Conservation (phyloP, 2,113 vertebrate species). For the Chaetodon trifascialis region DNA sequence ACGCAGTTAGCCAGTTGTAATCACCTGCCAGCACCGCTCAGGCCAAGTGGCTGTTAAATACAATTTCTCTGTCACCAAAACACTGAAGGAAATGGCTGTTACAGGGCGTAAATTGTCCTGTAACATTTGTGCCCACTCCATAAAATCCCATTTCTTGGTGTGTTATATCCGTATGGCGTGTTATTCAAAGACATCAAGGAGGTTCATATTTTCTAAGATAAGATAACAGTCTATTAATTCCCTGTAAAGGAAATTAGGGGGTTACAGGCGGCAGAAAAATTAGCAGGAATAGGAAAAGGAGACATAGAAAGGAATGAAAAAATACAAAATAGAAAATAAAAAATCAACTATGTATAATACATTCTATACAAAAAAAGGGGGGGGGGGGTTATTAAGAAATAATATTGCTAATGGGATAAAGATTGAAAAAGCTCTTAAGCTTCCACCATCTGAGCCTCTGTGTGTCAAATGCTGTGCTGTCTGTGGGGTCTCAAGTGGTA, state of each 20-base stretch:
- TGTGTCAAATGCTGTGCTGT: not conserved
- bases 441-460: not conserved
- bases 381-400: too few relatives aligned
- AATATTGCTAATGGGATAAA: too few relatives aligned
- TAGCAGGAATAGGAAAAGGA: too few relatives aligned
- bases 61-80: slow-evolving; percentile 27
- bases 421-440: not conserved
- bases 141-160: slow-evolving; percentile 5
- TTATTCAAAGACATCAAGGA: slow-evolving; percentile 1
- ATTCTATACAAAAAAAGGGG: too few relatives aligned
- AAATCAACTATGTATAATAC: too few relatives aligned
- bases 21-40: slow-evolving; percentile 32
- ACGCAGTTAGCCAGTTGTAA: slow-evolving; percentile 20
- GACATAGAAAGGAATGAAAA: too few relatives aligned
- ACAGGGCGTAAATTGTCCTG: not conserved
- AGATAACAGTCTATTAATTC: too few relatives aligned
- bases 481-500: not conserved
- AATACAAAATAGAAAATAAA: too few relatives aligned
- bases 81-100: not conserved
- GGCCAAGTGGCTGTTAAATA: slow-evolving; percentile 26
- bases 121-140: not conserved
- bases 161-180: not conserved
- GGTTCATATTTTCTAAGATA: not conserved
- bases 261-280: too few relatives aligned
- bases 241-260: too few relatives aligned